Evolutionary conservation across 2,113 vertebrate species (phyloP), one percentile per base, ranked within the genome.

Genomic region (Hemibagrus wyckioides): DNA sequence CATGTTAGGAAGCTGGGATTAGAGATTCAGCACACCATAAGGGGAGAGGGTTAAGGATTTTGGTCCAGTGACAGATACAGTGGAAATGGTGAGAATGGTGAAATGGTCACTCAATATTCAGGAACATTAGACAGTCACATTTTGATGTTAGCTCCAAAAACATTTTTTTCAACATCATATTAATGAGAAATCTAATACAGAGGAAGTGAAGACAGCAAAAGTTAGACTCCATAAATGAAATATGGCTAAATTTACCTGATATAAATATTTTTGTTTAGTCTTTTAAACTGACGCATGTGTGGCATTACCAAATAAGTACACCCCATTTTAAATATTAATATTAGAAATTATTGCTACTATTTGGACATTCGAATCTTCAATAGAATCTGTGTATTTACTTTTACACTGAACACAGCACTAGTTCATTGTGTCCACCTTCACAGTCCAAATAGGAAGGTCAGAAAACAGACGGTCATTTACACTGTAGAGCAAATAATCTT

Each of bases 381-480:
- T 80, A 21, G 1, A 33, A 30, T 80, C 19, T 36, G 77, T 80
- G 13, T 54, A 52, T 61, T 76, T 76, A 41, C 56, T 2, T 44
- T 19, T 61, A n/a, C 28, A 7, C 23, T 23, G 15, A 54, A 44
- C 52, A 23, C 41, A 48, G 39, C 36, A 44, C 7, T 11, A 33
- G n/a, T 84, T 84, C 36, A 54, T 8, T 19, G n/a, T 30, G 25
- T 85, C 36, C 28, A 44, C 19, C 11, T 61, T n/a, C 39, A 59
- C 54, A 79, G 73, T 50, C 28, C 73, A 50, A 21, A 33, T 33
- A 25, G 17, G 17, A 50, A 44, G 73, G 56, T 48, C n/a, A 76
- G n/a, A 52, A 77, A 79, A 63, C 84, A 63, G 73, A 63, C 19
- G 73, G 56, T 79, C 73, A 23, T 85, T 79, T 65, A 77, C 84